Conservation (phyloP, 2,888 invertebrate genomes). For the Tenthredo livida region DNA sequence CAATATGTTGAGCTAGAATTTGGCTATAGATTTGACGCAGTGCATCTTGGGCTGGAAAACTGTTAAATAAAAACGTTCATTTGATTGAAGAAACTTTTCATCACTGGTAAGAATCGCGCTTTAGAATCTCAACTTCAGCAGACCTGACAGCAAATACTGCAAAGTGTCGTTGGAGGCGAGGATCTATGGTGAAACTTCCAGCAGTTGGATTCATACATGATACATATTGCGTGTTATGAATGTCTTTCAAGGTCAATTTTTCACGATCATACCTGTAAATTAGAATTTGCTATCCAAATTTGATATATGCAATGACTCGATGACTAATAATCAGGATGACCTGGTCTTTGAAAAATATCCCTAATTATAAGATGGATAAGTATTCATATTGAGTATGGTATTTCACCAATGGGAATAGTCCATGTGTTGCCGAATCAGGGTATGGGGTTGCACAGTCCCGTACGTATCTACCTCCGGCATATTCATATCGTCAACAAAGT, state of each 20-base stretch:
- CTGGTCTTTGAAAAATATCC: neutral
- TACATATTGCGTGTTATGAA: slow-evolving; percentile 95
- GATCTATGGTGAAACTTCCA: slow-evolving; percentile 96
- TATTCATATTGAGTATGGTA: slow-evolving; percentile 29
- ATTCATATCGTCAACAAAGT: slow-evolving; percentile 97
- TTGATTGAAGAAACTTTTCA: slow-evolving; percentile 42
- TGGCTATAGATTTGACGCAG: slow-evolving; percentile 91
- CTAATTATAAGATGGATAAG: neutral
- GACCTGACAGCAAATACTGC: slow-evolving; percentile 92
- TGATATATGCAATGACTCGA: neutral
- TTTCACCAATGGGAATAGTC: slow-evolving; percentile 94
- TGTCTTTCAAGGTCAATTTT: slow-evolving; percentile 92
- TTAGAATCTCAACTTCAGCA: slow-evolving; percentile 54
- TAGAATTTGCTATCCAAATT: neutral
- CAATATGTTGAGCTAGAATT: slow-evolving; percentile 89
- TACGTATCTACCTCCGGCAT: slow-evolving; percentile 98
- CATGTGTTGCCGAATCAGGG: slow-evolving; percentile 94
- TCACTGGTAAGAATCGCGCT: neutral
- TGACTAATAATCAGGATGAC: neutral
- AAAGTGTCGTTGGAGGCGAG: slow-evolving; percentile 93
- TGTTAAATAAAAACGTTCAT: slow-evolving; percentile 72
- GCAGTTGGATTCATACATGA: slow-evolving; percentile 98
- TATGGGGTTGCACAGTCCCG: slow-evolving; percentile 97
- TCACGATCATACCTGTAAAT: slow-evolving; percentile 88
- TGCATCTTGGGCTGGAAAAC: slow-evolving; percentile 92